A percentile compares a stretch with the other conserved stretches of the same genome.
These are phyloP conservation scores for Atta texana DNA, from an alignment of 1,140 invertebrate species.

Conservation along the genomic window DNA sequence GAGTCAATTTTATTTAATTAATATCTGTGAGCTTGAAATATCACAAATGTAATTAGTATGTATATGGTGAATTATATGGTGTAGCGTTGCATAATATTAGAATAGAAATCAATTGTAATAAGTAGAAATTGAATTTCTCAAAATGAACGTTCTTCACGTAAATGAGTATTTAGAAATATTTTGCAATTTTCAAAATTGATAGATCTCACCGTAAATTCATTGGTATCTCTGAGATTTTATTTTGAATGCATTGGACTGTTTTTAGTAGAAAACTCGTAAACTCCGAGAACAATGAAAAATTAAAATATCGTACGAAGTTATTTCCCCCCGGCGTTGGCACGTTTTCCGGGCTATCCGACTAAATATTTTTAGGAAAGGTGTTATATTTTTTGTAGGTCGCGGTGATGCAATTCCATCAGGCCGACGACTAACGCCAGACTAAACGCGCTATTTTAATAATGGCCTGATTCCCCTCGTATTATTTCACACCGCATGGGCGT, in stretches of 20 bases:
- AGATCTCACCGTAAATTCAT: background rate
- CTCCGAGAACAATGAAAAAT: constrained; percentile 7
- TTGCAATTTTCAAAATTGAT: background rate
- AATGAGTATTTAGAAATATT: background rate
- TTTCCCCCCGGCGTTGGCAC: background rate
- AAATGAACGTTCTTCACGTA: background rate
- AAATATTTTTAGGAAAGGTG: constrained; percentile 64
- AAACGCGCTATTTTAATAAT: constrained; percentile 65
- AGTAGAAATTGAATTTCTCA: background rate
- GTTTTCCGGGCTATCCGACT: constrained; percentile 21
- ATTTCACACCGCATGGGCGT: constrained; percentile 37
- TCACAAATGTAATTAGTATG: background rate
- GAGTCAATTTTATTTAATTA: background rate
- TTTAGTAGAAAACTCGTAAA: background rate
- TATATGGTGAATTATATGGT: background rate
- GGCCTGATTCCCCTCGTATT: constrained; percentile 61
- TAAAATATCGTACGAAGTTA: constrained; percentile 27
- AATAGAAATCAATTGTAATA: background rate
- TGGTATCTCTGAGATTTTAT: constrained; percentile 7
- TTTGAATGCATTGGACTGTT: background rate
- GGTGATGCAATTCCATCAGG: constrained; percentile 62
- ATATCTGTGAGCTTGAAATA: background rate
- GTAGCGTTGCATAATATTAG: background rate
- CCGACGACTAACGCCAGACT: constrained; percentile 54
- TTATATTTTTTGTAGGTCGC: constrained; percentile 61